Percentiles rank a stretch among this genome's conserved stretches.
Conservation (phyloP, 1,140 invertebrate genomes). For the Hyposmocoma kahamanoa region DNA sequence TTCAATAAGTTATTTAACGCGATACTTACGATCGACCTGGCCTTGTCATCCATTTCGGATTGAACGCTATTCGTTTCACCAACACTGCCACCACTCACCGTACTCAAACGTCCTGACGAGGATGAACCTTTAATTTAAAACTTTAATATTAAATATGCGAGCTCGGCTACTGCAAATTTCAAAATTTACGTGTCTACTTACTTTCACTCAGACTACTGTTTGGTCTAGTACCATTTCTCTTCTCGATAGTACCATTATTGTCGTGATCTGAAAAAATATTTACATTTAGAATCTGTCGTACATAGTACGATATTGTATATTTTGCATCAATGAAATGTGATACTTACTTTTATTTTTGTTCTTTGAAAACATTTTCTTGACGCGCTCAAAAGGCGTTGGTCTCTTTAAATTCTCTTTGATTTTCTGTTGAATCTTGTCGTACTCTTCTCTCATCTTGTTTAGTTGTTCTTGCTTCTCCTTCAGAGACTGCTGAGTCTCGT, state of each 20-base stretch:
- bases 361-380: constrained; percentile 84
- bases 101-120: constrained; percentile 86
- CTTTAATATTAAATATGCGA: neutral
- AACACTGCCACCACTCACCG: constrained; percentile 83
- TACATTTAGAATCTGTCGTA: neutral
- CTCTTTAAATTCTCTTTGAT: constrained; percentile 83
- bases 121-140: constrained; percentile 76
- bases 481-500: constrained; percentile 89
- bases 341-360: constrained; percentile 59
- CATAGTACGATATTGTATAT: neutral
- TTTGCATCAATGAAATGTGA: constrained; percentile 2
- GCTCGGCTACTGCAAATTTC: neutral
- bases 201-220: constrained; percentile 66
- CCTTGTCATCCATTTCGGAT: constrained; percentile 86
- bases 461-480: constrained; percentile 89
- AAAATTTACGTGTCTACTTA: constrained; percentile 29
- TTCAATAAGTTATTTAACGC: too few relatives aligned
- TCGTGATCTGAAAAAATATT: constrained; percentile 48
- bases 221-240: constrained; percentile 60
- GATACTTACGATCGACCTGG: constrained; percentile 73
- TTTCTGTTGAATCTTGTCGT: constrained; percentile 85
- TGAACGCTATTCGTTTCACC: constrained; percentile 89
- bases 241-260: constrained; percentile 53
- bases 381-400: constrained; percentile 84
- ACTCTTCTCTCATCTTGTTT: constrained; percentile 84